phyloP scores from a whole-genome alignment of 2,888 invertebrate genomes.

The Cheiracanthium punctorium region DNA sequence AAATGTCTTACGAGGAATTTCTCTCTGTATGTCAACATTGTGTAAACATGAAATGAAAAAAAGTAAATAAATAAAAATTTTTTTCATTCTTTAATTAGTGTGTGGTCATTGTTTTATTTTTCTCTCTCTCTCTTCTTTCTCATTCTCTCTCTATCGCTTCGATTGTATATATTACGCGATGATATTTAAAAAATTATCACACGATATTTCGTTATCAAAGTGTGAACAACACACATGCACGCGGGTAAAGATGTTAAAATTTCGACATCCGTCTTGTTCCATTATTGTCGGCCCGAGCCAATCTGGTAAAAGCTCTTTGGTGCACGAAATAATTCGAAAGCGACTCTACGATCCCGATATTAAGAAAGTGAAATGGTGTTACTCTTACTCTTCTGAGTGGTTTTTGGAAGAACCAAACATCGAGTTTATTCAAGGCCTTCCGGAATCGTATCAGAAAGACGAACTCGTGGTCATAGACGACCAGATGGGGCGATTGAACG shows the following conservation, averaged over 20 bases:
- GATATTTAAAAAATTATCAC: no score
- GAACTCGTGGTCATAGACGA: conserved; percentile 41
- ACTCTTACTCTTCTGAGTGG: conserved; percentile 18
- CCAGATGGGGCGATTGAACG: conserved; percentile 17
- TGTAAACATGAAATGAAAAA: background rate
- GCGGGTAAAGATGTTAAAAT: no score
- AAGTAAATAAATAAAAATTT: no score
- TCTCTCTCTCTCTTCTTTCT: no score
- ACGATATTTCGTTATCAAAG: no score
- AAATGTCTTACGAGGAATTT: background rate
- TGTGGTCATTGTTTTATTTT: background rate
- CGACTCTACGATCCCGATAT: background rate
- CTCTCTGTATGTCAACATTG: background rate
- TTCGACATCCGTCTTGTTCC: no score
- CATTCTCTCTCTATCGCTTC: no score
- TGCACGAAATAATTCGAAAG: conserved; percentile 21
- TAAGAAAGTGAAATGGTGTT: conserved; percentile 44
- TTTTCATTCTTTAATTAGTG: no score
- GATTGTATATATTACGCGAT: no score
- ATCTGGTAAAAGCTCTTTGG: conserved; percentile 11
- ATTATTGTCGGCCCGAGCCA: conserved; percentile 17
- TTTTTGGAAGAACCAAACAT: conserved; percentile 42
- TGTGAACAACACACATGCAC: no score
- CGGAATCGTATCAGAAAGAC: conserved; percentile 22
- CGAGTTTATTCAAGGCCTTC: conserved; percentile 33